phyloP scores from a whole-genome alignment of 2,888 invertebrate species.

The Brassicogethes aeneus region DNA sequence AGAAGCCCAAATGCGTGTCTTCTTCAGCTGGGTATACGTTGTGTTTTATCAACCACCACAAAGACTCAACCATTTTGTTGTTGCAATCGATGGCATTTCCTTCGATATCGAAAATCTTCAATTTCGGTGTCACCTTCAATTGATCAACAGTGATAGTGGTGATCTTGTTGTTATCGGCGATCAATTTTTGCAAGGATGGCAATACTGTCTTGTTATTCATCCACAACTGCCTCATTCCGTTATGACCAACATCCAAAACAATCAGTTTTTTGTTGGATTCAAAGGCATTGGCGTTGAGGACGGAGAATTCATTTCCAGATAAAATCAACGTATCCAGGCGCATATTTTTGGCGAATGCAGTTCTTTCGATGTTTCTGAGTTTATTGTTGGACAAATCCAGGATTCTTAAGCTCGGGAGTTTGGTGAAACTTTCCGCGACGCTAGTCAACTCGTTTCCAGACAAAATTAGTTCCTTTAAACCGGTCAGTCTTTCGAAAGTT shows the following conservation, averaged over 20 bases:
- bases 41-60: slow-evolving; percentile 53
- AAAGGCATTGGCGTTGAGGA: slow-evolving; percentile 59
- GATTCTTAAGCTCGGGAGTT: slow-evolving; percentile 52
- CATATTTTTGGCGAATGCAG: slow-evolving; percentile 57
- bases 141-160: slow-evolving; percentile 49
- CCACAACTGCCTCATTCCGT: slow-evolving; percentile 59
- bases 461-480: slow-evolving; percentile 50
- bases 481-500: slow-evolving; percentile 65
- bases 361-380: slow-evolving; percentile 50
- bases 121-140: slow-evolving; percentile 48
- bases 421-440: slow-evolving; percentile 48
- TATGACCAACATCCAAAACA: slow-evolving; percentile 62
- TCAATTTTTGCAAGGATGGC: slow-evolving; percentile 39
- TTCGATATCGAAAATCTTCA: slow-evolving; percentile 52
- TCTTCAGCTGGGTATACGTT: slow-evolving; percentile 47
- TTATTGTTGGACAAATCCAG: slow-evolving; percentile 66
- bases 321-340: slow-evolving; percentile 58
- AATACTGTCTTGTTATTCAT: slow-evolving; percentile 31
- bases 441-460: slow-evolving; percentile 53
- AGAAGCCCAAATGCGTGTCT: slow-evolving; percentile 3
- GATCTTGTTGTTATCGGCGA: slow-evolving; percentile 51
- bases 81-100: slow-evolving; percentile 62
- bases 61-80: slow-evolving; percentile 55
- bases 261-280: slow-evolving; percentile 51
- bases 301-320: slow-evolving; percentile 59